Conservation (phyloP, 2,888 invertebrate species). For the Mesoligia furuncula region DNA sequence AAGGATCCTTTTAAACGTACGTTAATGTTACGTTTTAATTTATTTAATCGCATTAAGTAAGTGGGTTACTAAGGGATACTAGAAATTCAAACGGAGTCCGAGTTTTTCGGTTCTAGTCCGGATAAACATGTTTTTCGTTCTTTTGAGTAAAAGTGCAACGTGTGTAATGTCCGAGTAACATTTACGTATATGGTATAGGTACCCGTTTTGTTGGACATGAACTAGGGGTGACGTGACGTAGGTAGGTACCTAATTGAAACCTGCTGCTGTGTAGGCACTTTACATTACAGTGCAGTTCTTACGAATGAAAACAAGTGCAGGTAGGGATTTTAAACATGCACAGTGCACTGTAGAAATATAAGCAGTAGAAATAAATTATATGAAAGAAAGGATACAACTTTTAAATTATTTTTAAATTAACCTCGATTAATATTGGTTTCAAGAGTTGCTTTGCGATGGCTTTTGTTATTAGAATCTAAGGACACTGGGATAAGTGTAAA, state of each 20-base stretch:
- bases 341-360: no score
- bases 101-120: slow-evolving; percentile 15
- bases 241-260: slow-evolving; percentile 32
- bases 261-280: not conserved
- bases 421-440: not conserved
- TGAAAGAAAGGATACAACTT: not conserved
- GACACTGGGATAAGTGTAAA: not conserved
- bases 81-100: slow-evolving; percentile 25
- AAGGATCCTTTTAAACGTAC: slow-evolving; percentile 54
- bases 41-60: slow-evolving; percentile 57
- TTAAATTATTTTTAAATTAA: not conserved
- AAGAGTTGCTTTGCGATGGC: no score
- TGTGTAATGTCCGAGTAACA: not conserved
- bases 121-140: slow-evolving; percentile 12
- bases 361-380: no score
- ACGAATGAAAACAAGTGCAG: slow-evolving; percentile 13
- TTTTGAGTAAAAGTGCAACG: not conserved
- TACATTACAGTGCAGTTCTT: slow-evolving; percentile 4
- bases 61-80: slow-evolving; percentile 35
- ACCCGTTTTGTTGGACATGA: not conserved
- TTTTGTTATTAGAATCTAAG: not conserved
- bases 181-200: not conserved
- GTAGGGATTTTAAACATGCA: not conserved
- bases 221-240: not conserved
- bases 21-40: slow-evolving; percentile 61